Evolutionary conservation across 2,888 invertebrate species (phyloP), one percentile per base, ranked within the genome.

Genomic region (Ctena decussata): DNA sequence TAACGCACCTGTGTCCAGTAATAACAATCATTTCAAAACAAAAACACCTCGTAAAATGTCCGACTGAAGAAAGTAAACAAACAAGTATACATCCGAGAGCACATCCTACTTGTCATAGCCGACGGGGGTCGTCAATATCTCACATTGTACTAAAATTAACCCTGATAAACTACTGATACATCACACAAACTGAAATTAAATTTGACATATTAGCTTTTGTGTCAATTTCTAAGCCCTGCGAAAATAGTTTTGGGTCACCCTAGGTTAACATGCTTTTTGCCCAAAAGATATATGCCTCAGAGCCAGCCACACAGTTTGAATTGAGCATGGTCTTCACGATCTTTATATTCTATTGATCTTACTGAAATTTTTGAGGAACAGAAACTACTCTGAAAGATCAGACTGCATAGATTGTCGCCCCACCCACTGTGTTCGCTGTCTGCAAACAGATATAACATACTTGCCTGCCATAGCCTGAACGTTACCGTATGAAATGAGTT

Each of bases 151-250:
- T 15, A 41, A 41, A 41, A 41, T 41, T 41, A 41, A 41, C 41
- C 41, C 15, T 41, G 41, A 41, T 6, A 41, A 41, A n/a, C 8
- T 49, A 49, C 49, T 27, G 30, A 60, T 60, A 60, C 30, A 60
- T 60, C 27, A 30, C 30, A 30, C n/a, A 60, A 60, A 18, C 27
- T 5, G 27, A 60, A 60, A 30, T 60, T 30, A 24, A 60, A 11
- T 27, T 60, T 60, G 60, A 60, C 60, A 60, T 60, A 60, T 60
- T 30, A n/a, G 30, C 30, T 60, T 60, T 60, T 60, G 30, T 60
- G 60, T 60, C 27, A 60, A 6, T 30, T 60, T 5, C 18, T 27
- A 60, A 60, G 30, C 27, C 8, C 5, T 53, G 8, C 6, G 41
- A 53, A 53, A 53, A 53, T 53, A 5, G 21, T 53, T 53, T 53